Conservation (phyloP, 2,113 vertebrate species). For the Nesospiza acunhae region DNA sequence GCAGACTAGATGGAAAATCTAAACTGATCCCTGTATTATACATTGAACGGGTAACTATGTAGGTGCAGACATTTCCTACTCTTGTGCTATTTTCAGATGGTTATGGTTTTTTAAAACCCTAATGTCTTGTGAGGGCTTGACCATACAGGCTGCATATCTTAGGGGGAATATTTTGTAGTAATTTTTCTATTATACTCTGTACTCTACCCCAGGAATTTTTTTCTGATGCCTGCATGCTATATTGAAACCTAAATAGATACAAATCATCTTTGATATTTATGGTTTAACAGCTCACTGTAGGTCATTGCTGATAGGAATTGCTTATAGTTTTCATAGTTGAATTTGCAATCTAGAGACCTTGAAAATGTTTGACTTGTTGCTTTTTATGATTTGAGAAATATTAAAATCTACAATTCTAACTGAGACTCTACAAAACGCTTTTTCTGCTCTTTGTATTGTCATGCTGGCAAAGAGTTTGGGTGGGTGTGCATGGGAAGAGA, state of each 20-base stretch:
- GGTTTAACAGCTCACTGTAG: background rate
- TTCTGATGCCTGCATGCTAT: background rate
- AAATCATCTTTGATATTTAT: background rate
- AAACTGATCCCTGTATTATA: background rate
- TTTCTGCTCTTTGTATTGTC: background rate
- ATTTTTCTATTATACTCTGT: background rate
- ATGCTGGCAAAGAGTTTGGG: accelerated
- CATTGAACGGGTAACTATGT: background rate
- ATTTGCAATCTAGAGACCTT: background rate
- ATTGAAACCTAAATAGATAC: background rate
- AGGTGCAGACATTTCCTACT: background rate
- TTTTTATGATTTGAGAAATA: background rate
- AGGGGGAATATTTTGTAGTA: background rate
- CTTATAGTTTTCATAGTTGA: background rate
- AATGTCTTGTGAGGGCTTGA: background rate
- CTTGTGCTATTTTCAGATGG: background rate
- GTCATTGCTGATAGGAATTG: background rate
- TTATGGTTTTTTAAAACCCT: background rate
- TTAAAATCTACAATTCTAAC: background rate
- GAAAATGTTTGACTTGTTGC: background rate
- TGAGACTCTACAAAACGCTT: background rate
- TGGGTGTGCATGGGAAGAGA: background rate
- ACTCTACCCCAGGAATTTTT: background rate
- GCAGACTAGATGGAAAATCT: background rate
- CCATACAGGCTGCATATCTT: background rate